A percentile compares a stretch with the other conserved stretches of the same genome.
These are phyloP conservation scores for Macrosoma leucophasiata DNA, from an alignment of 2,888 invertebrate genomes.

Conservation along the genomic window DNA sequence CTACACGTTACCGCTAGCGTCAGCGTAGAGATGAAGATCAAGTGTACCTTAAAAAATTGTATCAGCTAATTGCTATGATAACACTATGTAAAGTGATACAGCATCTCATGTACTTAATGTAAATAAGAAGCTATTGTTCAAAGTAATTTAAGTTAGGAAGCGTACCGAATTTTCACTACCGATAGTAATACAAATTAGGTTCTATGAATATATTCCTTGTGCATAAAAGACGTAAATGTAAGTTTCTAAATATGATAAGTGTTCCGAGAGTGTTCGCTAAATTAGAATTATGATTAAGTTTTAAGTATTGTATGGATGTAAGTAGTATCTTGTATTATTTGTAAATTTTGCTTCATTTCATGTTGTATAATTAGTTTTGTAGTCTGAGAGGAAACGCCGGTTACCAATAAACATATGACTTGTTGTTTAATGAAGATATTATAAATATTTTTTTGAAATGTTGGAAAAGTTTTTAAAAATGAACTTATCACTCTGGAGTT, in stretches of 20 bases:
- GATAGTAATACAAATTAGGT: conserved; percentile 48
- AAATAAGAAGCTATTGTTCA: conserved; percentile 54
- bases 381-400: conserved; percentile 75
- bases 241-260: conserved; percentile 45
- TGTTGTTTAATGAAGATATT: conserved; percentile 74
- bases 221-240: conserved; percentile 44
- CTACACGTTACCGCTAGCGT: conserved; percentile 30
- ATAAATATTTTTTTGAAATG: conserved; percentile 66
- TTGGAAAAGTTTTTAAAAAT: conserved; percentile 64
- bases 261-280: conserved; percentile 68
- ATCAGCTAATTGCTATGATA: too few species aligned
- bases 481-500: conserved; percentile 48
- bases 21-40: too few species aligned
- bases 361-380: conserved; percentile 68
- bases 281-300: conserved; percentile 45
- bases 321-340: conserved; percentile 55
- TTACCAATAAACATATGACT: conserved; percentile 74
- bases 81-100: conserved; percentile 64
- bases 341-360: conserved; percentile 69
- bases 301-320: conserved; percentile 54
- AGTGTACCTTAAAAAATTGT: too few species aligned
- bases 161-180: conserved; percentile 69
- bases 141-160: conserved; percentile 43
- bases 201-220: conserved; percentile 50
- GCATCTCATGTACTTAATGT: conserved; percentile 60